Conservation (phyloP, 2,888 invertebrate species). For the Xestia rhomboidea region DNA sequence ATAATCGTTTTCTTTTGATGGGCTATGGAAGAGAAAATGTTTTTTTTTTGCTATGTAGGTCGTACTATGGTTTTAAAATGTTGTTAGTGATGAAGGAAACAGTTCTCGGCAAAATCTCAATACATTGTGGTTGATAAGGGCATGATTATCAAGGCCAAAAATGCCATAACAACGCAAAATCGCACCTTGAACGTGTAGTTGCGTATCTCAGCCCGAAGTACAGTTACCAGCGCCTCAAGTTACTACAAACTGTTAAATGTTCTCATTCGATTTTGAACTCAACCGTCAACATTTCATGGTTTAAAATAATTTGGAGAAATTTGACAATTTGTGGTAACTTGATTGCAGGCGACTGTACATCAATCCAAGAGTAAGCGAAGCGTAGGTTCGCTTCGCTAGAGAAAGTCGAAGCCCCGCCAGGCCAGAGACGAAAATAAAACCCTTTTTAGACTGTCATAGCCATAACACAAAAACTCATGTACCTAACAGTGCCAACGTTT, state of each 20-base stretch:
- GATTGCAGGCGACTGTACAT: no score
- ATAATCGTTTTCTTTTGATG: conserved; percentile 22
- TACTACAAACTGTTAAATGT: no score
- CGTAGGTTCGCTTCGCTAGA: not conserved
- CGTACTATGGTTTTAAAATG: not conserved
- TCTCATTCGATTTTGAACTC: no score
- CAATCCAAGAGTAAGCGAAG: not conserved
- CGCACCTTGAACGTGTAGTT: not conserved
- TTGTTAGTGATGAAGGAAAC: not conserved
- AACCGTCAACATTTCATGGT: no score
- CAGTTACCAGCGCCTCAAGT: no score
- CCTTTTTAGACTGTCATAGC: not conserved
- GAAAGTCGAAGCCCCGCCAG: accelerated
- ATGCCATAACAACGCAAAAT: not conserved
- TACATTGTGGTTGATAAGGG: not conserved
- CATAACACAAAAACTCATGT: not conserved
- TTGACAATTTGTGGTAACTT: no score
- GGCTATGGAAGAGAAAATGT: not conserved
- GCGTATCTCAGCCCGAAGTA: not conserved
- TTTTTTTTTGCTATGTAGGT: not conserved
- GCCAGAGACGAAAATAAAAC: not conserved
- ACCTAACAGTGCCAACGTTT: not conserved
- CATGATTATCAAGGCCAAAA: no score
- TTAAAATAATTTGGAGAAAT: no score
- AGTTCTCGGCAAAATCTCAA: not conserved